These are phyloP conservation scores for Coboldia fuscipes DNA, from an alignment of 1,140 invertebrate genomes.

Conservation along the genomic window DNA sequence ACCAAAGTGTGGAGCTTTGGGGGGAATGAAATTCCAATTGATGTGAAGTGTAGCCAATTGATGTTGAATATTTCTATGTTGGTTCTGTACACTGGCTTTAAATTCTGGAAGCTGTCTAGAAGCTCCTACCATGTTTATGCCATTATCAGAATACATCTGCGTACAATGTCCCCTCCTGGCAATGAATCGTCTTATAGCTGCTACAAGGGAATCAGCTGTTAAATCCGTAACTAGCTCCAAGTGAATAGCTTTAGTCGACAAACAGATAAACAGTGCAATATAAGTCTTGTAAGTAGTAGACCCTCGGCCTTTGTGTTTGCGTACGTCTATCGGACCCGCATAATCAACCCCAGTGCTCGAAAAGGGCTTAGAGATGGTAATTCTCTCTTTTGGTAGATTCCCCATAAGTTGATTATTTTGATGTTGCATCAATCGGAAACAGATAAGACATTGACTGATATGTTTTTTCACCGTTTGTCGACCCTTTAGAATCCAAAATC, in stretches of 20 bases:
- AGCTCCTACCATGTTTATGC: slow-evolving; percentile 12
- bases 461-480: slow-evolving; percentile 5
- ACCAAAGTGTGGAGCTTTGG: neutral
- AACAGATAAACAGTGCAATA: slow-evolving; percentile 11
- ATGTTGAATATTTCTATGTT: no score
- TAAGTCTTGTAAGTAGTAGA: slow-evolving; percentile 7
- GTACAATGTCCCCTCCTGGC: slow-evolving; percentile 9
- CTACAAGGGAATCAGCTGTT: slow-evolving; percentile 11
- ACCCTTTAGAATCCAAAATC: slow-evolving; percentile 10
- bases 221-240: slow-evolving; percentile 12
- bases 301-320: neutral
- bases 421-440: neutral
- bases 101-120: neutral
- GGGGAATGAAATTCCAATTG: neutral
- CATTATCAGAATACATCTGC: slow-evolving; percentile 15
- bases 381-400: slow-evolving; percentile 11
- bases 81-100: no score
- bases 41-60: no score
- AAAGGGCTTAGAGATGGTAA: slow-evolving; percentile 12
- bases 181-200: slow-evolving; percentile 12
- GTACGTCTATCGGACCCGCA: slow-evolving; percentile 13
- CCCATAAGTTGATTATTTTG: slow-evolving; percentile 9
- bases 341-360: slow-evolving; percentile 15
- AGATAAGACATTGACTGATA: neutral
- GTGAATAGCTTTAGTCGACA: slow-evolving; percentile 9